Evolutionary conservation across 2,888 invertebrate genomes (phyloP).

Genomic region (Lepidochrysops patricia): DNA sequence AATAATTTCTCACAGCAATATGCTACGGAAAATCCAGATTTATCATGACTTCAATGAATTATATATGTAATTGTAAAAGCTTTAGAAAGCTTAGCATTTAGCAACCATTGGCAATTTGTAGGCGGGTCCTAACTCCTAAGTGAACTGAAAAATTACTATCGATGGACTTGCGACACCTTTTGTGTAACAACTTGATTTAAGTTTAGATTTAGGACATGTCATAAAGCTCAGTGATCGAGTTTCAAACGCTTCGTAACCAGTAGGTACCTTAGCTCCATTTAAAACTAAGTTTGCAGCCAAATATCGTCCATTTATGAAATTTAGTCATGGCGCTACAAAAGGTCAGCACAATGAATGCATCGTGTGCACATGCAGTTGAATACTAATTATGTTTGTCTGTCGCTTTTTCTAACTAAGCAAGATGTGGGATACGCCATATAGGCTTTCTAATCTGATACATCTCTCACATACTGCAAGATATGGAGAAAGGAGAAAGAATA

Average conservation of each 20-base stretch:
- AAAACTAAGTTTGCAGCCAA: slow-evolving; percentile 8
- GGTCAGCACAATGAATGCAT: slow-evolving; percentile 25
- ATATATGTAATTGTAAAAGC: not conserved
- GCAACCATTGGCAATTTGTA: not conserved
- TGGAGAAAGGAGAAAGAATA: not conserved
- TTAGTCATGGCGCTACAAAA: slow-evolving; percentile 16
- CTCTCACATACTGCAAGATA: too few species aligned
- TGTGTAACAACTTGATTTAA: not conserved
- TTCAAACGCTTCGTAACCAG: not conserved
- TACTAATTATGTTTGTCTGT: slow-evolving; percentile 27
- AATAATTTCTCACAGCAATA: not conserved
- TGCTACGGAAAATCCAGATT: not conserved
- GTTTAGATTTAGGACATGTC: not conserved
- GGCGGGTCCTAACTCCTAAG: not conserved
- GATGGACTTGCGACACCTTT: not conserved
- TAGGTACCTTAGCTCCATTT: not conserved
- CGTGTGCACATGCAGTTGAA: slow-evolving; percentile 29
- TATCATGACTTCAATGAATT: not conserved
- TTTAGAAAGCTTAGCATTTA: not conserved
- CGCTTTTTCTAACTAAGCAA: slow-evolving; percentile 3
- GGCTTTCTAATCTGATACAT: not conserved
- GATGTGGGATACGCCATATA: not conserved
- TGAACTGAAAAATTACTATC: not conserved
- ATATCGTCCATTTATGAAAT: slow-evolving; percentile 13
- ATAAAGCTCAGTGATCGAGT: not conserved